phyloP scores from a whole-genome alignment of 1,140 invertebrate species.

The Rhopalosiphum maidis region DNA sequence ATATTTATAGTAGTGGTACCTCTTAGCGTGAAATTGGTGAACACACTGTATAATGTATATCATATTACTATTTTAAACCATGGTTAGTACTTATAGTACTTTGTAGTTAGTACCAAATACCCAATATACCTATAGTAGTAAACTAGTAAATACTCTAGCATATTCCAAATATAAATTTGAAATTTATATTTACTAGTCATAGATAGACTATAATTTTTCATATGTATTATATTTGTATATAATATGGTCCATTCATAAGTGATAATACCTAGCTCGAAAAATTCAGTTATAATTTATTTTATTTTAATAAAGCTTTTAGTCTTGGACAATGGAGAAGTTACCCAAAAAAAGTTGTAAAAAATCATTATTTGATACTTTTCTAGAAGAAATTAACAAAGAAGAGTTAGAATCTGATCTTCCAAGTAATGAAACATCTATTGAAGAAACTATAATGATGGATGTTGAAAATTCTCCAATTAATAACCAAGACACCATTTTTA shows the following conservation, averaged over 20 bases:
- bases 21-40: too few species aligned
- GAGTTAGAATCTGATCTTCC: not conserved
- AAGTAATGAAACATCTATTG: not conserved
- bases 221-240: too few species aligned
- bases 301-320: not conserved
- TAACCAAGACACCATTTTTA: not conserved
- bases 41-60: too few species aligned
- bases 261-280: not conserved
- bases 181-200: too few species aligned
- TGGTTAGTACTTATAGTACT: too few species aligned
- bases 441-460: not conserved
- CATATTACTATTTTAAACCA: too few species aligned
- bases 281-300: not conserved
- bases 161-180: too few species aligned
- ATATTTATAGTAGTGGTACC: too few species aligned
- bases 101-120: too few species aligned
- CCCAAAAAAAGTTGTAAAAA: not conserved
- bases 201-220: too few species aligned
- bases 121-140: too few species aligned
- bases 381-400: not conserved
- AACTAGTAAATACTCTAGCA: too few species aligned
- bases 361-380: not conserved
- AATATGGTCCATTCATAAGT: not conserved
- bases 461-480: not conserved
- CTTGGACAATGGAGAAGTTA: not conserved